A percentile compares a stretch with the other conserved stretches of the same genome.
Evolutionary conservation across 2,113 vertebrate species (phyloP).

Genomic region (Ginglymostoma cirratum): DNA sequence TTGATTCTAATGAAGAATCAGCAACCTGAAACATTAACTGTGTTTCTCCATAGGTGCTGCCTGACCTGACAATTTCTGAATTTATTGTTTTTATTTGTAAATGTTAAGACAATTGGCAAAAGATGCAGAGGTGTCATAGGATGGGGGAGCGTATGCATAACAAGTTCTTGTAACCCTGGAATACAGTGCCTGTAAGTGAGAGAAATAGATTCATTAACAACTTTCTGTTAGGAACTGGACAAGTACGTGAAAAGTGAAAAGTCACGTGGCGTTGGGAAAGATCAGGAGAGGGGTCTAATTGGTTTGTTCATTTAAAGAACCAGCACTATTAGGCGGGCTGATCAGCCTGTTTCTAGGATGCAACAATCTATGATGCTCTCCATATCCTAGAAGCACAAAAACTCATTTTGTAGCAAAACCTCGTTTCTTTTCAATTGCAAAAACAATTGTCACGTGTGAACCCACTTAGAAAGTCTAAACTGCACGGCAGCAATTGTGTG

Average conservation of each 20-base stretch:
- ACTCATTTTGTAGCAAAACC: not conserved
- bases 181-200: not conserved
- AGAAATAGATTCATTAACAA: not conserved
- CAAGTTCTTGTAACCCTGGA: not conserved
- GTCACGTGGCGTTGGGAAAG: not conserved
- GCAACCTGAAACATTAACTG: not conserved
- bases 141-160: not conserved
- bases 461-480: not conserved
- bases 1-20: not conserved
- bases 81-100: not conserved
- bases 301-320: not conserved
- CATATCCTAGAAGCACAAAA: not conserved
- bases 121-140: not conserved
- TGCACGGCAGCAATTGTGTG: not conserved
- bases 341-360: not conserved
- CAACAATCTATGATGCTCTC: not conserved
- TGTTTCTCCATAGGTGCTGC: not conserved
- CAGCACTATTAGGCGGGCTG: too few relatives aligned
- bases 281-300: not conserved
- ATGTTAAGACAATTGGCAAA: not conserved
- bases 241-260: not conserved
- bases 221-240: not conserved
- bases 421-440: not conserved
- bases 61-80: too few relatives aligned
- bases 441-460: not conserved